phyloP scores from a whole-genome alignment of 2,888 invertebrate species.

The Scaptomyza flava region DNA sequence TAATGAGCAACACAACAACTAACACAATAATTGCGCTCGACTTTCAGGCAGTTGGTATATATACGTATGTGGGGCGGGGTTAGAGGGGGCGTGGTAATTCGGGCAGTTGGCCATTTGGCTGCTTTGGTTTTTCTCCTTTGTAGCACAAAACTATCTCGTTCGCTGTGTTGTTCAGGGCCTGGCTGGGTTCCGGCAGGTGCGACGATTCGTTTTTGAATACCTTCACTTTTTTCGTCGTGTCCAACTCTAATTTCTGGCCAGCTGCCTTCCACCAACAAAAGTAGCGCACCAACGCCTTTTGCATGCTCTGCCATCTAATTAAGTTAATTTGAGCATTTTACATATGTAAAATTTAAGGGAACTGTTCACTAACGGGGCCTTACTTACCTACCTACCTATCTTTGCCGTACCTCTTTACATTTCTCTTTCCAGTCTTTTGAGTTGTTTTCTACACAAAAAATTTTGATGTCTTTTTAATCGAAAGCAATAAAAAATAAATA shows the following conservation, averaged over 20 bases:
- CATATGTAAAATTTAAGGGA: slow-evolving; percentile 58
- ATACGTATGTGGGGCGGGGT: neutral
- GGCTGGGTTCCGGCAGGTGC: slow-evolving; percentile 71
- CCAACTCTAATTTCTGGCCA: slow-evolving; percentile 51
- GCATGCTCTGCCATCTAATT: slow-evolving; percentile 65
- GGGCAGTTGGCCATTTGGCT: slow-evolving; percentile 47
- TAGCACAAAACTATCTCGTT: slow-evolving; percentile 11
- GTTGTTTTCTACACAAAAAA: slow-evolving; percentile 20
- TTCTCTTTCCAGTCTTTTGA: slow-evolving; percentile 1
- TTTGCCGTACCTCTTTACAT: slow-evolving; percentile 5
- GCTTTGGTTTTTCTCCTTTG: slow-evolving; percentile 59
- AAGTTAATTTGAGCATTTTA: slow-evolving; percentile 75
- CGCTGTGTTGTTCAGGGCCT: slow-evolving; percentile 18
- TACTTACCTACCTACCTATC: slow-evolving; percentile 8
- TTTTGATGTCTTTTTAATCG: slow-evolving; percentile 74
- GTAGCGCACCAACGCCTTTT: slow-evolving; percentile 74
- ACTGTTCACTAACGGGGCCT: neutral
- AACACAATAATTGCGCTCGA: slow-evolving; percentile 71
- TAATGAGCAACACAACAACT: slow-evolving; percentile 73
- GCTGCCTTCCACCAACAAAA: slow-evolving; percentile 49
- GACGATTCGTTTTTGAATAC: slow-evolving; percentile 36
- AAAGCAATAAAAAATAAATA: slow-evolving; percentile 65
- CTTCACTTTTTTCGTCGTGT: slow-evolving; percentile 48
- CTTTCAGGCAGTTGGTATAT: slow-evolving; percentile 18
- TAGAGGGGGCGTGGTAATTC: slow-evolving; percentile 56